These are phyloP conservation scores for Ptychodera flava DNA, from an alignment of 35 echinoderm and acorn worm species.

Conservation along the genomic window DNA sequence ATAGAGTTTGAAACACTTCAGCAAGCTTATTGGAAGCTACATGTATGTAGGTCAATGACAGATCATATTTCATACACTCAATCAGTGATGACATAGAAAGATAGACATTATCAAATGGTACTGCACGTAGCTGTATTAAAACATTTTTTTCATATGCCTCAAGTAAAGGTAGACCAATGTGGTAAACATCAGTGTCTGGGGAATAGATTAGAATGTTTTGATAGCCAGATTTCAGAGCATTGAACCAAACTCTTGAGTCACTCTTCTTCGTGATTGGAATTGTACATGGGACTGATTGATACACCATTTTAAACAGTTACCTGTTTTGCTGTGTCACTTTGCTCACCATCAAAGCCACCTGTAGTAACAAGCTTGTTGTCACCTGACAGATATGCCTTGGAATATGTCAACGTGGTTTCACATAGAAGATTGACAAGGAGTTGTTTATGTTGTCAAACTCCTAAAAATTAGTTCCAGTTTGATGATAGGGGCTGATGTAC, in stretches of 20 bases:
- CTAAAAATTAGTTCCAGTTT: conserved; percentile 11
- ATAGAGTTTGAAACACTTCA: background rate
- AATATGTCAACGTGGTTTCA: background rate
- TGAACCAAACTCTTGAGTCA: conserved; percentile 47
- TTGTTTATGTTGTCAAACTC: conserved; percentile 9
- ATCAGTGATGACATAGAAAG: background rate
- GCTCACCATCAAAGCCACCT: conserved; percentile 50
- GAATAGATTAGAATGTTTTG: conserved; percentile 18
- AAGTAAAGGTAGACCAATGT: too few relatives aligned
- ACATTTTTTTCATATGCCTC: too few relatives aligned
- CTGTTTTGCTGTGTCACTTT: conserved; percentile 37
- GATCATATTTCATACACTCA: background rate
- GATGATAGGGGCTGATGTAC: background rate
- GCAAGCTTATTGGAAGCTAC: background rate
- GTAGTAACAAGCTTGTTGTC: conserved; percentile 4
- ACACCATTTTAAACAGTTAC: background rate
- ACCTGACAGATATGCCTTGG: background rate
- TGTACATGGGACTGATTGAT: background rate
- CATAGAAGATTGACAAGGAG: conserved; percentile 20
- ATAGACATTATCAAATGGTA: background rate
- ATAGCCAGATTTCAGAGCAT: conserved; percentile 8
- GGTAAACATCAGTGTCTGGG: too few relatives aligned
- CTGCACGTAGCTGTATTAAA: too few relatives aligned
- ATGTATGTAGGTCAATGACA: background rate
- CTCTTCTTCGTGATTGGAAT: conserved; percentile 46